Conservation (phyloP, 2,113 vertebrate genomes). For the Pholis gunnellus region DNA sequence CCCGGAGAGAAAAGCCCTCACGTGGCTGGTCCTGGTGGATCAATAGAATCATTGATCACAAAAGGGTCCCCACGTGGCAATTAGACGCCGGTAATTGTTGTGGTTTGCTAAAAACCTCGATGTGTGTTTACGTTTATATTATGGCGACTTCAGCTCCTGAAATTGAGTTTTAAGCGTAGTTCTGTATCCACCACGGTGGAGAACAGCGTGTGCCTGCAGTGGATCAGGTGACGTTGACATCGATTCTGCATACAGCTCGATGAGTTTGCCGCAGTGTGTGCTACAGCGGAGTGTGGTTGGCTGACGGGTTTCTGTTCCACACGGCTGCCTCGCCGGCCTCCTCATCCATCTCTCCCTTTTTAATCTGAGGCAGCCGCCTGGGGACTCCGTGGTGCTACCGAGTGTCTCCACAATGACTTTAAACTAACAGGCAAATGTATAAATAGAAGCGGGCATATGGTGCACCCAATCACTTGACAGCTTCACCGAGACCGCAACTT, state of each 20-base stretch:
- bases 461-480: constrained; percentile 47
- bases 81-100: constrained; percentile 10
- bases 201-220: constrained; percentile 30
- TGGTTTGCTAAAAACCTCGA: constrained; percentile 8
- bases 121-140: neutral
- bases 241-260: constrained; percentile 54
- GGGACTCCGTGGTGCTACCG: constrained; percentile 47
- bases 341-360: constrained; percentile 62
- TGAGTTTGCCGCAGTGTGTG: constrained; percentile 57
- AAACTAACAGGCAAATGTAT: constrained; percentile 66
- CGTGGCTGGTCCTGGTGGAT: neutral
- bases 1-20: neutral
- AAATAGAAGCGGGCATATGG: constrained; percentile 73
- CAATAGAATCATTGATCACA: constrained; percentile 36
- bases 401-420: constrained; percentile 65
- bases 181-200: neutral
- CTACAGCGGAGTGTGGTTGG: neutral
- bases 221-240: constrained; percentile 36
- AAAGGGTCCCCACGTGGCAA: neutral
- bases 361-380: constrained; percentile 59
- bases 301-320: constrained; percentile 47
- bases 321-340: constrained; percentile 28
- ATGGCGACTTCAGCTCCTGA: neutral
- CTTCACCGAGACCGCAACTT: constrained; percentile 51
- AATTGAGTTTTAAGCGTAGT: neutral